Percentiles rank a stretch among this genome's conserved stretches.
Evolutionary conservation across 1,140 invertebrate genomes (phyloP).

Genomic region (Cyclina sinensis): DNA sequence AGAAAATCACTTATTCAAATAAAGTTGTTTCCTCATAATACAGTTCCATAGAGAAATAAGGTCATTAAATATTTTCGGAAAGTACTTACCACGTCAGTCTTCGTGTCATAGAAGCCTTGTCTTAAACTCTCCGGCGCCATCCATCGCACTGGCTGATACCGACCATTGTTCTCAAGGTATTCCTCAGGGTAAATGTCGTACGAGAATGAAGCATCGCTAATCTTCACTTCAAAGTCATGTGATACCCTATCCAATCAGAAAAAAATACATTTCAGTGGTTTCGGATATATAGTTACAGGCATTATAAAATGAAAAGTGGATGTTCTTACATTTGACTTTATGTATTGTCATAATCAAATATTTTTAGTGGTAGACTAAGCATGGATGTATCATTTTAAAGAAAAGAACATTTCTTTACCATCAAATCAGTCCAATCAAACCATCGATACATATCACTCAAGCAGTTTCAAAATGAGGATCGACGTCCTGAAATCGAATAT

Average conservation of each 20-base stretch:
- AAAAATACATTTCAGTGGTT: no score
- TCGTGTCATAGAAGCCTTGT: slow-evolving; percentile 73
- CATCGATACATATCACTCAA: no score
- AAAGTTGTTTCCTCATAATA: background rate
- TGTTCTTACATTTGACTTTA: no score
- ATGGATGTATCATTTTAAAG: no score
- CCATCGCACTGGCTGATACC: slow-evolving; percentile 75
- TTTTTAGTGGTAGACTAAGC: no score
- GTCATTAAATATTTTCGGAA: background rate
- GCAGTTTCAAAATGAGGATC: no score
- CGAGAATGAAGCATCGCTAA: slow-evolving; percentile 73
- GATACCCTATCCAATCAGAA: slow-evolving; percentile 71
- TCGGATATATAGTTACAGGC: no score
- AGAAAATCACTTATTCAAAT: background rate
- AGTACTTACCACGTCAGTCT: slow-evolving; percentile 77
- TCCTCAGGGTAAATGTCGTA: slow-evolving; percentile 75
- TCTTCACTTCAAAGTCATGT: slow-evolving; percentile 55
- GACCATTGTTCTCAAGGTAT: slow-evolving; percentile 68
- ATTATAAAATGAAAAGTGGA: no score
- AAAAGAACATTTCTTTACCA: no score
- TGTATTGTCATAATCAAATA: no score
- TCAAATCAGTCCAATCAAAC: no score
- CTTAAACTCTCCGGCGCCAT: slow-evolving; percentile 77
- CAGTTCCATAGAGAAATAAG: background rate
- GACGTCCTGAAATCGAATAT: no score